Evolutionary conservation across 2,113 vertebrate species (phyloP).

Genomic region (Eonycteris spelaea): DNA sequence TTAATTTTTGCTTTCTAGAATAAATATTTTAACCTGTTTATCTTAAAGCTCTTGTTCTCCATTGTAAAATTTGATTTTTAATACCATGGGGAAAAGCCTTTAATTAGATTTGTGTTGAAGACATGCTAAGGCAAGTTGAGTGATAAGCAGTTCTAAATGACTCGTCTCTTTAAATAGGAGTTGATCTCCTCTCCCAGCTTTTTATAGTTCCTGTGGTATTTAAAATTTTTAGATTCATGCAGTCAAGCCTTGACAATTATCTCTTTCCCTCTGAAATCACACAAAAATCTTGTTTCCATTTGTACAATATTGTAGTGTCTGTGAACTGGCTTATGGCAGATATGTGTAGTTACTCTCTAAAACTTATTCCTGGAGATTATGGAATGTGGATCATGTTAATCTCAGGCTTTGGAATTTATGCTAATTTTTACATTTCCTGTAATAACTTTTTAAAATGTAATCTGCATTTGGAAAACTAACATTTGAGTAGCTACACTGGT

Average conservation of each 20-base stretch:
- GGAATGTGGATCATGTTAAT: neutral
- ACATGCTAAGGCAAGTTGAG: neutral
- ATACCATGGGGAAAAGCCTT: neutral
- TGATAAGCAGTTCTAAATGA: neutral
- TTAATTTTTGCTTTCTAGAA: neutral
- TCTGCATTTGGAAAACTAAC: neutral
- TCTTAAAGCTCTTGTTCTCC: neutral
- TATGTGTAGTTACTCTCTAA: neutral
- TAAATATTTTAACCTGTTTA: slow-evolving; percentile 36
- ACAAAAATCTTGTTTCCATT: slow-evolving; percentile 13
- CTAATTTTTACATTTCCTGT: neutral
- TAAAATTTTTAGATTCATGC: neutral
- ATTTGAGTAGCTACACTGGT: neutral
- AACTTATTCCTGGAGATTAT: slow-evolving; percentile 1
- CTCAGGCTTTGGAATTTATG: slow-evolving; percentile 9
- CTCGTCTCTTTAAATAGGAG: neutral
- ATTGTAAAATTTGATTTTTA: slow-evolving; percentile 24
- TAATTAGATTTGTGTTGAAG: slow-evolving; percentile 19
- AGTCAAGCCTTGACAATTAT: neutral
- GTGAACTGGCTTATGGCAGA: neutral
- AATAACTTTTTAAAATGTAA: neutral
- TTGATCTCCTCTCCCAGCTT: neutral
- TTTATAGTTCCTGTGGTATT: neutral
- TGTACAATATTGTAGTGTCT: neutral
- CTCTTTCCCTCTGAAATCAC: neutral